Conservation (phyloP, 2,888 invertebrate species). For the Plagodis pulveraria region DNA sequence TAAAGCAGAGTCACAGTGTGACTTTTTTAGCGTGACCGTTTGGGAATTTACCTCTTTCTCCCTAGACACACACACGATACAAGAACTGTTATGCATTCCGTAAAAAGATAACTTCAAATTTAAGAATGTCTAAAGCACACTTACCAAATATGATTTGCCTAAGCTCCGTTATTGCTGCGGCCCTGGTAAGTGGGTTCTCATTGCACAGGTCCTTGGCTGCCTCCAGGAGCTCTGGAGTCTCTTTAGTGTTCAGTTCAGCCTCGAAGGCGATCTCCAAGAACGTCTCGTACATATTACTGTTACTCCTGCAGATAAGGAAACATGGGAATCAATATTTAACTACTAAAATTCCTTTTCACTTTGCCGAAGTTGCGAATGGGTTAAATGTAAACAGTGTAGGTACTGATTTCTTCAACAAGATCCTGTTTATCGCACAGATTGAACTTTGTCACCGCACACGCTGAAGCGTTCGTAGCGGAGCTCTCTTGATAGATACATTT, state of each 20-base stretch:
- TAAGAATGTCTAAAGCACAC: slow-evolving; percentile 8
- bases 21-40: too few relatives aligned
- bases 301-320: background rate
- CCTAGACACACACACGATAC: background rate
- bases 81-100: background rate
- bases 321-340: too few relatives aligned
- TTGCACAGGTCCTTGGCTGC: slow-evolving; percentile 64
- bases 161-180: slow-evolving; percentile 61
- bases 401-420: too few relatives aligned
- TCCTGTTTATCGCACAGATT: too few relatives aligned
- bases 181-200: slow-evolving; percentile 65
- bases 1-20: too few relatives aligned
- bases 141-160: slow-evolving; percentile 71
- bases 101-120: background rate
- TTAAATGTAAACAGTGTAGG: too few relatives aligned
- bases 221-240: slow-evolving; percentile 65
- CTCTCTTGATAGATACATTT: too few relatives aligned
- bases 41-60: too few relatives aligned
- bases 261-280: slow-evolving; percentile 75
- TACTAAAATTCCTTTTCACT: too few relatives aligned
- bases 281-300: slow-evolving; percentile 61
- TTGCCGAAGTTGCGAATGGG: too few relatives aligned
- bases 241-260: slow-evolving; percentile 68
- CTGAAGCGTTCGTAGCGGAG: too few relatives aligned
- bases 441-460: too few relatives aligned